These are phyloP conservation scores for Leptinotarsa defecta DNA, from an alignment of 1,140 invertebrate genomes.

Conservation along the genomic window DNA sequence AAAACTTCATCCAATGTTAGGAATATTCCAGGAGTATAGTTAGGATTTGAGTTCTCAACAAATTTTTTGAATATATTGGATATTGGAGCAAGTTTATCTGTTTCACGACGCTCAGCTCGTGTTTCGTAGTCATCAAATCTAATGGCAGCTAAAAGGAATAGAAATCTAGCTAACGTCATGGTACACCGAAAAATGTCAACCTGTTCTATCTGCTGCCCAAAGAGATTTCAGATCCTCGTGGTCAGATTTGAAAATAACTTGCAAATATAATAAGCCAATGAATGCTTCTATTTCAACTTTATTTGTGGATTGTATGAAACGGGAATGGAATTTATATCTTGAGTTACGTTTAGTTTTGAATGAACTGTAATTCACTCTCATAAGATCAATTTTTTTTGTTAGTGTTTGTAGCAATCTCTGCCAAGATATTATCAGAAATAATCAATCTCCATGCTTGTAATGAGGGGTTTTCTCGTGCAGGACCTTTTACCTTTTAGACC, in stretches of 20 bases:
- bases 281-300: not conserved
- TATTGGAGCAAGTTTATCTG: too few species aligned
- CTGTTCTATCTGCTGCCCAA: constrained; percentile 26
- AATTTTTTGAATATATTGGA: constrained; percentile 21
- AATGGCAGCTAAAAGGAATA: constrained; percentile 22
- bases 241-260: constrained; percentile 12
- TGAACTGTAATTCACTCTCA: not conserved
- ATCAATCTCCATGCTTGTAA: not conserved
- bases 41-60: constrained; percentile 17
- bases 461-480: not conserved
- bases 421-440: not conserved
- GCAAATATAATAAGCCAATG: constrained; percentile 4
- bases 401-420: not conserved
- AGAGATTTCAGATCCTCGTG: constrained; percentile 21
- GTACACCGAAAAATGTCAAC: constrained; percentile 24
- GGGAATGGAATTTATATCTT: not conserved
- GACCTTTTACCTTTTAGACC: not conserved
- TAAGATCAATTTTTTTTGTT: not conserved
- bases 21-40: constrained; percentile 12
- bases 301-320: not conserved
- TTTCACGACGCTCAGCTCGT: constrained; percentile 7
- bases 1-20: constrained; percentile 27
- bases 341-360: not conserved
- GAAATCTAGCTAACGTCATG: constrained; percentile 24
- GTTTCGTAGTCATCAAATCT: constrained; percentile 29